phyloP scores from a whole-genome alignment of 2,113 vertebrate genomes.

The Cyphomyrus discorhynchus region DNA sequence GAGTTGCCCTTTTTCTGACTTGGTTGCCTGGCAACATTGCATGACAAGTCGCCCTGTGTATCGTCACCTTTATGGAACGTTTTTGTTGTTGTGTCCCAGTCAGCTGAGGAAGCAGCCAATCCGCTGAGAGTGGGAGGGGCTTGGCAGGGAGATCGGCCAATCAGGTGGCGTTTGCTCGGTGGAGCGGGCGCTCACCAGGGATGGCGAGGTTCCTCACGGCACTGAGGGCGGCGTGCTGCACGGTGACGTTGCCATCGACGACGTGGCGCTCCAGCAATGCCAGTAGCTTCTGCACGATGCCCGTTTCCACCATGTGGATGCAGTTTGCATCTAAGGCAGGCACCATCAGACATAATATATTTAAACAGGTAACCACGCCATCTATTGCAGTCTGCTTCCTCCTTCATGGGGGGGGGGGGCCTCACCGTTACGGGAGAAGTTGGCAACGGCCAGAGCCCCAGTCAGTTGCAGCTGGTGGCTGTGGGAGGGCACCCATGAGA shows the following conservation, averaged over 20 bases:
- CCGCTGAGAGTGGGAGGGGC: not conserved
- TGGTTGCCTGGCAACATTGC: not conserved
- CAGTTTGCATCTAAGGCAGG: constrained; percentile 79
- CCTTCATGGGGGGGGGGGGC: too few relatives aligned
- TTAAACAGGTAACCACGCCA: not conserved
- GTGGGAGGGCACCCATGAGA: constrained; percentile 91
- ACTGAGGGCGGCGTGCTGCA: constrained; percentile 91
- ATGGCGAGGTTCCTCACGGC: constrained; percentile 93
- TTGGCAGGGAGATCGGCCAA: not conserved
- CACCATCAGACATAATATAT: not conserved
- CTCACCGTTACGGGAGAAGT: constrained; percentile 73
- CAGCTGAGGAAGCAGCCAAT: not conserved
- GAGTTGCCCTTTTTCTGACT: not conserved
- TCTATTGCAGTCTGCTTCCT: not conserved
- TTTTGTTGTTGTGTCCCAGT: not conserved
- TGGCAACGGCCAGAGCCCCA: constrained; percentile 90
- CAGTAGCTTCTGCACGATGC: constrained; percentile 89
- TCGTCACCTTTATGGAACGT: not conserved
- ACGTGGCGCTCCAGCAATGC: constrained; percentile 86
- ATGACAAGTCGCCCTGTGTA: not conserved
- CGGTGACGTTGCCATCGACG: constrained; percentile 88
- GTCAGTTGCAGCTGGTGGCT: constrained; percentile 95
- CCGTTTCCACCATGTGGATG: constrained; percentile 96
- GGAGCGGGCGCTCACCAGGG: constrained; percentile 64
- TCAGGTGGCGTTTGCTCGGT: not conserved